Base-by-base conservation (phyloP, 2,113 vertebrate genomes). In the Ceyx margarethae region DNA sequence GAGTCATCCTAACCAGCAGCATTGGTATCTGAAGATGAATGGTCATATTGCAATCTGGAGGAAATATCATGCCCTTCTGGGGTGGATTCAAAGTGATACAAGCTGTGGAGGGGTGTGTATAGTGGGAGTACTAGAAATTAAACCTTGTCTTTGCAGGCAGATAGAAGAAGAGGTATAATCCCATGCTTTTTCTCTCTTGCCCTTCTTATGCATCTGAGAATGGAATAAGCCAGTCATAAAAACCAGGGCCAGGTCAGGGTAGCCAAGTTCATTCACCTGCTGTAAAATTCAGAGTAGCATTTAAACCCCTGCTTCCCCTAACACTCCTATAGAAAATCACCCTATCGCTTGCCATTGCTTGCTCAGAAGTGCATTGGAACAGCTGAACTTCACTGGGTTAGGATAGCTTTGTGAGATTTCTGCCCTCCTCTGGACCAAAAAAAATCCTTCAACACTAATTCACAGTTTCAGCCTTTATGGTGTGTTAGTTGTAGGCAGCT, bases 201-300 rank as follows among this genome's bases (percentile, higher is more conserved):
- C 42, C 35, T 85, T 92, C 91, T 66, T 54, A 80, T 56, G 35
- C 29, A 76, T 66, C 31, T 51, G 78, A 73, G 56, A 82, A 82
- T 80, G 56, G 84, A 87, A 87, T 43, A 91, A 91, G 6, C 28
- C 7, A 64, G 40, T 80, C n/a, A 57, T 87, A 93, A 85, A 94
- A 91, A 80, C 26, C 58, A 77, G 40, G 40, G 67, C 72, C 67
- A 77, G 84, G 75, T 89, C 58, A 83, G 40, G 22, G 64, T 79
- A 89, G 51, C 40, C 91, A 93, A 89, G 71, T 89, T 66, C 56
- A 31, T 87, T 82, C 53, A 82, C 51, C 64, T 87, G 71, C 68
- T 87, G 64, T 93, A 87, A 95, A 94, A 95, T 89, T 94, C 67
- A 85, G 74, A 91, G 87, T 68, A 76, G 56, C 46, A 40, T 93